Conservation (phyloP, 2,888 invertebrate genomes). For the Euspilapteryx auroguttella region DNA sequence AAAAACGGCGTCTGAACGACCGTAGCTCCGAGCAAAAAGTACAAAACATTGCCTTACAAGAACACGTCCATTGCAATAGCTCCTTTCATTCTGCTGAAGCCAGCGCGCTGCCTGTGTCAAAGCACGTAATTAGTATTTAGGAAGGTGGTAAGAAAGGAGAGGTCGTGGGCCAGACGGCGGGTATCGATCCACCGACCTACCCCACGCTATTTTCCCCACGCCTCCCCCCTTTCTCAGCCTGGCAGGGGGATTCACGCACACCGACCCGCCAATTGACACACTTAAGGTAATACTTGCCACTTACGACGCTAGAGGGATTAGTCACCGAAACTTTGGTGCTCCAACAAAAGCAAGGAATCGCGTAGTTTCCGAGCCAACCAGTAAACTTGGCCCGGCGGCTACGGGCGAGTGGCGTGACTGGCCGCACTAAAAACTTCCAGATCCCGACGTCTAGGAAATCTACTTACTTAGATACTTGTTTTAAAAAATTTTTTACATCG, state of each 20-base stretch:
- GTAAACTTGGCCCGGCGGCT: not conserved
- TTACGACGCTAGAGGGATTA: conserved; percentile 17
- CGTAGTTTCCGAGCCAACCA: not conserved
- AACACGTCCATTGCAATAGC: conserved; percentile 39
- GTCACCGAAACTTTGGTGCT: conserved; percentile 1
- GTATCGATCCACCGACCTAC: conserved; percentile 67
- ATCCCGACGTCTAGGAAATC: too few species aligned
- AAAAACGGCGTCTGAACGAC: too few species aligned
- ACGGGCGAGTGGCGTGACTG: not conserved
- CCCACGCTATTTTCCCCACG: conserved; percentile 28
- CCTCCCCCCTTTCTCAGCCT: conserved; percentile 12
- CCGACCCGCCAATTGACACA: conserved; percentile 59
- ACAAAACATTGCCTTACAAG: too few species aligned
- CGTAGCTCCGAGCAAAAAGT: too few species aligned
- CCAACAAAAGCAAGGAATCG: not conserved
- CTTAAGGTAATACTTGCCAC: conserved; percentile 54
- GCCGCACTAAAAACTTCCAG: not conserved
- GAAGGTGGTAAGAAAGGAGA: conserved; percentile 61
- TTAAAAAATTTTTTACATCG: too few species aligned
- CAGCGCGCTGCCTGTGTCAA: conserved; percentile 54
- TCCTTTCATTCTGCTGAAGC: conserved; percentile 48
- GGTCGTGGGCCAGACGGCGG: conserved; percentile 66
- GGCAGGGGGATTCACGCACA: conserved; percentile 41
- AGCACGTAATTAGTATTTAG: conserved; percentile 63
- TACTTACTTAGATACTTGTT: too few species aligned